Base-by-base conservation (phyloP, 2,888 invertebrate species). In the Cataglyphis albicans region DNA sequence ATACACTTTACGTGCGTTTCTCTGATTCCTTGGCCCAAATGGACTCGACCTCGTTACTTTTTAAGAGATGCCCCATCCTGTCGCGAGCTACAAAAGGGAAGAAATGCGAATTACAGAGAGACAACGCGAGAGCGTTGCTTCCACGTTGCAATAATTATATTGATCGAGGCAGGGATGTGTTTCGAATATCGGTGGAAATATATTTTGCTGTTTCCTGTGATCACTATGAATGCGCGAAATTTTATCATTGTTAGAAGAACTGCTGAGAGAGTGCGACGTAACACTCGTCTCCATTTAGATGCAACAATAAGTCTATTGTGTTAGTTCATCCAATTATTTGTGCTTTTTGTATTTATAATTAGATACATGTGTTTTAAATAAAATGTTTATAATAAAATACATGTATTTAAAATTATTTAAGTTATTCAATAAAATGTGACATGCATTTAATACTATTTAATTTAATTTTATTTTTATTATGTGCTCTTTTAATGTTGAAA, bases 41-140 rank as follows among this genome's bases (percentile, higher is more conserved):
- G 81, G 65, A 88, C 76, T 82, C 80, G 88, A 83, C 61, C 84
- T 80, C 83, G 83, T 88, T 86, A 83, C 88, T 88, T 88, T 86
- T 88, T 85, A 68, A 86, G 75, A 82, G 52, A 38, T 10, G 12
- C 61, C 29, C 55, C 55, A 41, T 59, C 44, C n/a, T n/a, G n/a
- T 64, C 70, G 29, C 29, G 48, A 38, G 7, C 41, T 12, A 21
- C 18, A 18, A 48, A 15, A 25, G 21, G 5, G 10, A 76, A 10
- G 32, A 44, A 18, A 44, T 55, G 7, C 38, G 38, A 70, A 35
- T 59, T 32, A 7, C 18, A 21, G 12, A 72, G 35, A 59, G 25
- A 82, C 57, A 61, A 44, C 32, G 7, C 1, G n/a, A 52, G 74
- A 52, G 81, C 78, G 65, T 88, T 75, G 82, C 61, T 84, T 82